Conservation (phyloP, 2,888 invertebrate species). For the Monoplex corrugatus region DNA sequence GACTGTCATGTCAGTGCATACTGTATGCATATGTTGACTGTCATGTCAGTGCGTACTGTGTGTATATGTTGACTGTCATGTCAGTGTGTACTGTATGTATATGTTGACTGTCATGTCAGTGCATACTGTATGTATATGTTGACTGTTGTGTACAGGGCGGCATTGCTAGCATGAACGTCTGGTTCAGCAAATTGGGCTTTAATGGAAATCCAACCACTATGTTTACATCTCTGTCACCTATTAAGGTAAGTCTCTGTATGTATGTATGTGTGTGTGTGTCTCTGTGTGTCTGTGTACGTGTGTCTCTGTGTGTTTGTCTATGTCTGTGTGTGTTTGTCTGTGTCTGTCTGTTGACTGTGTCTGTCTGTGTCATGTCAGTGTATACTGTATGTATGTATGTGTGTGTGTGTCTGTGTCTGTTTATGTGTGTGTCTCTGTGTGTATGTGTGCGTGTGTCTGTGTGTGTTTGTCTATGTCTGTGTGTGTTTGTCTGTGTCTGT, state of each 20-base stretch:
- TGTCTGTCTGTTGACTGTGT: background rate
- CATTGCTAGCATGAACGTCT: constrained; percentile 47
- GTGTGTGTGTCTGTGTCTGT: background rate
- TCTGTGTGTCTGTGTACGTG: background rate
- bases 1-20: too few species aligned
- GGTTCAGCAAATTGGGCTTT: constrained; percentile 58
- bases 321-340: background rate
- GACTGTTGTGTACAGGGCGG: constrained; percentile 49
- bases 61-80: too few species aligned
- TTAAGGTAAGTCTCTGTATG: constrained; percentile 60
- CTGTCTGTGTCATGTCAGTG: too few species aligned
- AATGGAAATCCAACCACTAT: constrained; percentile 57
- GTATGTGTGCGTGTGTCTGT: too few species aligned
- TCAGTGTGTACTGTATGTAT: too few species aligned
- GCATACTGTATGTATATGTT: background rate
- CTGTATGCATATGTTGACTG: too few species aligned
- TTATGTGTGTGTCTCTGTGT: too few species aligned
- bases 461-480: too few species aligned
- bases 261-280: background rate
- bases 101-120: background rate
- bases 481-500: too few species aligned
- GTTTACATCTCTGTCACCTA: constrained; percentile 54
- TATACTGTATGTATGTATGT: too few species aligned
- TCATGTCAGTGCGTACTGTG: too few species aligned
- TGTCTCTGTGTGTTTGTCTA: background rate